Percentiles rank a stretch among this genome's conserved stretches.
These are phyloP conservation scores for Peromyscus eremicus DNA, from an alignment of 2,797 vertebrate species.

Conservation along the genomic window DNA sequence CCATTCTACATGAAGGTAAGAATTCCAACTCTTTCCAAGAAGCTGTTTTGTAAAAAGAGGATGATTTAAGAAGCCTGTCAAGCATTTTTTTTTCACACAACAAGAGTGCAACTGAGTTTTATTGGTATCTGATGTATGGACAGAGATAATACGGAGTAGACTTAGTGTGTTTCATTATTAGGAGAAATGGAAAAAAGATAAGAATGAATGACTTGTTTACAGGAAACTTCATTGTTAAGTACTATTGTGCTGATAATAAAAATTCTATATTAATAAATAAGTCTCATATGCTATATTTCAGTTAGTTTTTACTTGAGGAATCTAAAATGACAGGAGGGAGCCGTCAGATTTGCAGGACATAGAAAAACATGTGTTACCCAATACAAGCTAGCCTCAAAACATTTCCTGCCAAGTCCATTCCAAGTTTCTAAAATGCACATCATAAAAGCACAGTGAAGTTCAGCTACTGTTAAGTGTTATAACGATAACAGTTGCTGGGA, in stretches of 20 bases:
- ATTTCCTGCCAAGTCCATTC: constrained; percentile 49
- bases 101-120: not conserved
- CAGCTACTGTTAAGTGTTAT: constrained; percentile 25
- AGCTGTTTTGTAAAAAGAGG: constrained; percentile 36
- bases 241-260: not conserved
- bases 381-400: not conserved
- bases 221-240: not conserved
- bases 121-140: not conserved
- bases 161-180: not conserved
- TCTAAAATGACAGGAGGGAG: constrained; percentile 11
- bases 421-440: constrained; percentile 26
- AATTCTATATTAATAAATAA: not conserved
- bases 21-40: constrained; percentile 36
- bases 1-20: constrained; percentile 10
- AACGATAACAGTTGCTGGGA: constrained; percentile 12
- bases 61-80: not conserved
- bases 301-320: not conserved
- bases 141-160: not conserved
- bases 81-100: constrained; percentile 37
- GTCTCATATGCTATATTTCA: not conserved
- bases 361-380: constrained; percentile 17
- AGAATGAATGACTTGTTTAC: not conserved
- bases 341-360: not conserved
- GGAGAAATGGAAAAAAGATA: constrained; percentile 25
- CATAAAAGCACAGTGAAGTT: constrained; percentile 28